These are phyloP conservation scores for Apamea monoglypha DNA, from an alignment of 2,888 invertebrate species.

Conservation along the genomic window DNA sequence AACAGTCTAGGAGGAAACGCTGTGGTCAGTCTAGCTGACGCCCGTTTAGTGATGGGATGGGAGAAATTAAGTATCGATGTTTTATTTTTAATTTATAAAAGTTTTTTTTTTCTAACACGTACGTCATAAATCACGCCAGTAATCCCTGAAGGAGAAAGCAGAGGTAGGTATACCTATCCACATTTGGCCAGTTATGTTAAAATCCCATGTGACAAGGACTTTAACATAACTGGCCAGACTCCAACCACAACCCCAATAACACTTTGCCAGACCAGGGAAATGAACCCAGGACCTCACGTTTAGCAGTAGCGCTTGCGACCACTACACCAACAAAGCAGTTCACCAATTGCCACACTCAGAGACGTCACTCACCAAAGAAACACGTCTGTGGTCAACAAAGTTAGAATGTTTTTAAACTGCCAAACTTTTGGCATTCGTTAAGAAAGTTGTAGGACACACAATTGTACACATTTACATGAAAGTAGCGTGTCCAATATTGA, in stretches of 20 bases:
- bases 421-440: neutral
- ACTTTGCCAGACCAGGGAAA: no score
- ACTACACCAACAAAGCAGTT: neutral
- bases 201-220: no score
- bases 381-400: neutral
- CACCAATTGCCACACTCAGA: neutral
- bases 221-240: no score
- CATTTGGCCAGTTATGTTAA: no score
- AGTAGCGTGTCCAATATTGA: neutral
- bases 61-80: slow-evolving; percentile 35
- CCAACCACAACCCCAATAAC: no score
- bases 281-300: no score
- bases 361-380: neutral
- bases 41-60: slow-evolving; percentile 50
- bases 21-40: slow-evolving; percentile 69
- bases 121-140: no score
- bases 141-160: no score
- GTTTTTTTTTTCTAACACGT: no score
- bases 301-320: no score
- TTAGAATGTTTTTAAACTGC: neutral
- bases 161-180: no score
- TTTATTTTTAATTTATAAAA: neutral
- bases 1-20: slow-evolving; percentile 61
- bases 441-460: no score
- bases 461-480: neutral